A percentile compares a stretch with the other conserved stretches of the same genome.
Evolutionary conservation across 2,888 invertebrate genomes (phyloP).

Genomic region (Euspilapteryx auroguttella): DNA sequence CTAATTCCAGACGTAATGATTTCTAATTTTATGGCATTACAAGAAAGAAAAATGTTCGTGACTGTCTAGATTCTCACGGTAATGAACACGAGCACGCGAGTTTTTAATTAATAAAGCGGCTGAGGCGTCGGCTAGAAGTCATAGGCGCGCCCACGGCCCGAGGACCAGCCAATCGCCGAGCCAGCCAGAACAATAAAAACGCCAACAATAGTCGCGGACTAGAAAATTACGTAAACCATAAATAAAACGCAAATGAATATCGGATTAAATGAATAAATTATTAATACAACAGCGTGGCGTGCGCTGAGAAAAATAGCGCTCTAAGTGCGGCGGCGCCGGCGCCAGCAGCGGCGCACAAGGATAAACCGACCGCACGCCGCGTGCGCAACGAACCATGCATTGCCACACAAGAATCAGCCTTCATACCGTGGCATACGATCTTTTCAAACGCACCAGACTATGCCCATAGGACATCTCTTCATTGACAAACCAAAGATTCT

Average conservation of each 20-base stretch:
- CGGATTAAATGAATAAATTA: conserved; percentile 54
- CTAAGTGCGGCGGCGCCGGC: conserved; percentile 52
- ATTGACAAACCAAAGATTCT: no score
- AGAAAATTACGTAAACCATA: conserved; percentile 27
- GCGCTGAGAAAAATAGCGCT: conserved; percentile 51
- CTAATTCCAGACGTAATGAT: no score
- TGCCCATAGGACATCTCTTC: no score
- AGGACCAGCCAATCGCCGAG: conserved; percentile 14
- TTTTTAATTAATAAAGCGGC: conserved; percentile 19
- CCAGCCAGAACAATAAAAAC: conserved; percentile 21
- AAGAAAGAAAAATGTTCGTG: background rate
- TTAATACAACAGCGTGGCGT: conserved; percentile 32
- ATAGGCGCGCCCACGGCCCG: conserved; percentile 3
- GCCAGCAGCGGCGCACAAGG: conserved; percentile 37
- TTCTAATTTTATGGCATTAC: no score
- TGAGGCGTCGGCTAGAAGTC: conserved; percentile 11
- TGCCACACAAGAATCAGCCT: conserved; percentile 1
- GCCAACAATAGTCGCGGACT: conserved; percentile 34
- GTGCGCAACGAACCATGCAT: conserved; percentile 15
- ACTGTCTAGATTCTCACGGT: conserved; percentile 18
- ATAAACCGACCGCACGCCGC: conserved; percentile 36
- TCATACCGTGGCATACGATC: no score
- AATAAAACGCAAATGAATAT: conserved; percentile 43
- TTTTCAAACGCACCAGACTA: no score
- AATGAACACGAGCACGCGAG: conserved; percentile 23